phyloP scores from a whole-genome alignment of 2,113 vertebrate species.

The Notothenia rossii region DNA sequence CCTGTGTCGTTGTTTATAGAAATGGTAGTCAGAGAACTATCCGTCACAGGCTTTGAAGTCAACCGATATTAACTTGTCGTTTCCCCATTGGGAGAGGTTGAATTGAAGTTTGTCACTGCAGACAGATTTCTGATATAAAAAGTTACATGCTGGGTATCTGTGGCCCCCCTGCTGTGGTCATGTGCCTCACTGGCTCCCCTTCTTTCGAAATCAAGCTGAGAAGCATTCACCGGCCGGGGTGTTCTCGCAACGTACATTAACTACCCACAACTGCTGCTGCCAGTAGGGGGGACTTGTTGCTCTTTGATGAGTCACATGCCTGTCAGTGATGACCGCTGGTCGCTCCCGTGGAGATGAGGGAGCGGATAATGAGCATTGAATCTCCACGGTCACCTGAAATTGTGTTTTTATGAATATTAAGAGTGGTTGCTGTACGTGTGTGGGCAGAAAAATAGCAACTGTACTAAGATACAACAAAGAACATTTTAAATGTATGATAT shows the following conservation, averaged over 20 bases:
- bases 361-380: slow-evolving; percentile 32
- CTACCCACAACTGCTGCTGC: not conserved
- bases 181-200: not conserved
- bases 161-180: not conserved
- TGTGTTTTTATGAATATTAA: slow-evolving; percentile 11
- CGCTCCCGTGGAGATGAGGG: slow-evolving; percentile 7
- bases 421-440: not conserved
- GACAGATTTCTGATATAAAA: slow-evolving; percentile 6
- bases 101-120: slow-evolving; percentile 29
- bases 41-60: slow-evolving; percentile 9
- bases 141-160: slow-evolving; percentile 1
- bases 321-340: slow-evolving; percentile 16
- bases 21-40: not conserved
- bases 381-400: slow-evolving; percentile 20
- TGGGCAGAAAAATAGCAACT: not conserved
- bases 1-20: not conserved
- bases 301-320: slow-evolving; percentile 13
- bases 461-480: slow-evolving; percentile 11
- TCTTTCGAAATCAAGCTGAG: slow-evolving; percentile 21
- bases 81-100: slow-evolving; percentile 30
- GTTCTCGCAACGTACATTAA: not conserved
- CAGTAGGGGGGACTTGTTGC: not conserved
- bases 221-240: not conserved
- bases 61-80: slow-evolving; percentile 4
- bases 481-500: slow-evolving; percentile 48